Evolutionary conservation across 2,888 invertebrate genomes (phyloP), one percentile per base, ranked within the genome.

Genomic region (Torymus tubicola): DNA sequence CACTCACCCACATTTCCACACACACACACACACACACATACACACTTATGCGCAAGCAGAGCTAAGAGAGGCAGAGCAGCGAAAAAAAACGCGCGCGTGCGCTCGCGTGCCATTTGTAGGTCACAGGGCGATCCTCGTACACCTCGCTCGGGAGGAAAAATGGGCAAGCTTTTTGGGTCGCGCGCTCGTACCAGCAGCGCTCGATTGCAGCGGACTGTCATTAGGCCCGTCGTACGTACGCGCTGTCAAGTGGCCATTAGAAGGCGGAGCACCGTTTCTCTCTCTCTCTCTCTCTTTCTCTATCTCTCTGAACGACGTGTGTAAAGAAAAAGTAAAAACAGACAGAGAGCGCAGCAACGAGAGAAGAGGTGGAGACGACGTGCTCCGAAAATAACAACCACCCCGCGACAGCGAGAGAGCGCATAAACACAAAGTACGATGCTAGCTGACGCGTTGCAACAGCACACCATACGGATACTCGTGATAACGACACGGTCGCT

Each of bases 1-100:
- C 71, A 75, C 78, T 78, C 75, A 81, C 75, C 78, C 78, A 81
- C 78, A 78, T 78, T 75, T 70, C 42, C 70, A 53, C 42, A 42
- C 42, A 42, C 42, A 42, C 10, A 21, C 1, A 42, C 42, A 42
- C 42, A 42, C 10, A 42, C 42, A 42, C 42, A 42, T 8, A 42
- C 42, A 8, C 42, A 42, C 8, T 1, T 42, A 42, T 42, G 10
- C 42, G 42, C 42, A 42, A 42, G 42, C 42, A 42, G 42, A 42
- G 42, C 42, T 14, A n/a, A 65, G 52, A 24, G 63, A 69, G 52
- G 57, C n/a, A 58, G 72, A 58, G 72, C 68, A 75, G 76, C 53
- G 60, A 52, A 75, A 68, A 75, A 68, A 55, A 67, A 61, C 65
- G 42, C 57, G n/a, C 70, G 67, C 10, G 16, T 16, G 16, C 31